Evolutionary conservation across 37 sponge, comb jelly and placozoan genomes (phyloP).

Genomic region (Spongia lamella): DNA sequence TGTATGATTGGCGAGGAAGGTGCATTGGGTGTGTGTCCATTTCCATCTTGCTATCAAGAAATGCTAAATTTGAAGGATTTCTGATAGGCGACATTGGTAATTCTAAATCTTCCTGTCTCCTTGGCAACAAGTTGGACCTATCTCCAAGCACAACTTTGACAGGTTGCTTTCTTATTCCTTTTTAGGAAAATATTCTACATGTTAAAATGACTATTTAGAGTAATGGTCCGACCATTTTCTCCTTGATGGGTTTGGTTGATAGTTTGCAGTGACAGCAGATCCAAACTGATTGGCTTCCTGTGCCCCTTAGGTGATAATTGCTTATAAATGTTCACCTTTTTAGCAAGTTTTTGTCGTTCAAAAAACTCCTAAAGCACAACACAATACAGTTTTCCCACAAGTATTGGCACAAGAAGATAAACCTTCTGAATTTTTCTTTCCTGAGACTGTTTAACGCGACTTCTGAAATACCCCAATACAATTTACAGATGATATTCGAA

Average conservation of each 20-base stretch:
- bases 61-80: slow-evolving; percentile 57
- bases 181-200: slow-evolving; percentile 10
- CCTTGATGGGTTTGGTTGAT: neutral
- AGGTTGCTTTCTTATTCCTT: neutral
- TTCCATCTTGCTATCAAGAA: slow-evolving; percentile 25
- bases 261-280: neutral
- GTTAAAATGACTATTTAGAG: neutral
- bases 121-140: no score
- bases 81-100: slow-evolving; percentile 77
- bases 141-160: neutral
- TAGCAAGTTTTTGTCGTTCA: no score
- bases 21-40: neutral
- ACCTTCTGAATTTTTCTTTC: slow-evolving; percentile 69
- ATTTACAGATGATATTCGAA: neutral
- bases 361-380: no score
- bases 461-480: slow-evolving; percentile 27
- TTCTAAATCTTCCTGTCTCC: slow-evolving; percentile 25
- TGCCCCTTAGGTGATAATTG: no score
- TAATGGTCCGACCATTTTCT: neutral
- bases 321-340: no score
- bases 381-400: no score
- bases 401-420: no score
- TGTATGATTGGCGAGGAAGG: no score
- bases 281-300: slow-evolving; percentile 8
- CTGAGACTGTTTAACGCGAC: slow-evolving; percentile 47